phyloP scores from a whole-genome alignment of 2,113 vertebrate species.

The Dicerorhinus sumatrensis region DNA sequence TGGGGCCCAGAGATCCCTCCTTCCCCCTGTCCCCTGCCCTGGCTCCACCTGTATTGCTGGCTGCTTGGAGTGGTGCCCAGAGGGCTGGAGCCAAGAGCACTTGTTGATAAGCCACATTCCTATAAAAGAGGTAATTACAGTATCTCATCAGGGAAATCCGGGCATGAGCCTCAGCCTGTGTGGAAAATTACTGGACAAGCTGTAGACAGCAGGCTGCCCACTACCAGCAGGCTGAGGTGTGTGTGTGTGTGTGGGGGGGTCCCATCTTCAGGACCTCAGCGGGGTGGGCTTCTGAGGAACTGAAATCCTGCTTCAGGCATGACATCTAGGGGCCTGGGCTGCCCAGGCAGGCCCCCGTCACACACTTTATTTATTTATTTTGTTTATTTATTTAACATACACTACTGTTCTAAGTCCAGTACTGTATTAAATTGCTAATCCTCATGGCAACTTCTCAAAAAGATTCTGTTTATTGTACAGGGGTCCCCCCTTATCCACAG shows the following conservation, averaged over 20 bases:
- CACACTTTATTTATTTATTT: neutral
- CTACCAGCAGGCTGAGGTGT: neutral
- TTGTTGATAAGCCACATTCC: neutral
- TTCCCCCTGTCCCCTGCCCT: rapidly evolving
- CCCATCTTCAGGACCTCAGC: neutral
- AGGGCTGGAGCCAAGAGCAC: neutral
- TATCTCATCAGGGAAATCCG: neutral
- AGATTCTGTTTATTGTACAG: neutral
- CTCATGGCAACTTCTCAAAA: neutral
- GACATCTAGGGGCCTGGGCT: no score
- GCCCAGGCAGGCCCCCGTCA: neutral
- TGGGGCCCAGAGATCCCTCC: neutral
- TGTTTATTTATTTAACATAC: neutral
- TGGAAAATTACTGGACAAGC: neutral
- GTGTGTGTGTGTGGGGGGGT: no score
- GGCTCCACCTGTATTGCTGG: neutral
- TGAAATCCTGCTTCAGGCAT: no score
- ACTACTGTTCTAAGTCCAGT: neutral
- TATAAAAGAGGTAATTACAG: neutral
- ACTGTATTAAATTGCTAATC: neutral
- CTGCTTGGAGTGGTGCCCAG: neutral
- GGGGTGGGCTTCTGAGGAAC: neutral
- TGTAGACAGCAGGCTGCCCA: rapidly evolving
- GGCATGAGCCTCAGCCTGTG: neutral
- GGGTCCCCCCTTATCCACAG: no score